phyloP scores from a whole-genome alignment of 2,113 vertebrate genomes.

The Garra rufa region DNA sequence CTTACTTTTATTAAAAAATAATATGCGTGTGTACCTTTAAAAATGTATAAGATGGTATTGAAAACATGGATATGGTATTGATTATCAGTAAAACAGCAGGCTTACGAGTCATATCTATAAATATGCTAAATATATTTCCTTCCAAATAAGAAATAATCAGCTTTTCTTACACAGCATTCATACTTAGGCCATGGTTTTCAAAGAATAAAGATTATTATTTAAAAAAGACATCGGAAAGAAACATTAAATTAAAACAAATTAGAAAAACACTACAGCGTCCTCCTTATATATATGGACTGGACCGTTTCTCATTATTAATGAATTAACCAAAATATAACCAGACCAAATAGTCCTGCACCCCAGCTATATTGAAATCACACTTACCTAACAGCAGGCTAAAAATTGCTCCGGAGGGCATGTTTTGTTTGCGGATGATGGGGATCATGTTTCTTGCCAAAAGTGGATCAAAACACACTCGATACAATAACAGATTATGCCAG shows the following conservation, averaged over 20 bases:
- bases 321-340: background rate
- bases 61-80: background rate
- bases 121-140: background rate
- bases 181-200: background rate
- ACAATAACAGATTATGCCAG: constrained; percentile 24
- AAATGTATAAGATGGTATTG: background rate
- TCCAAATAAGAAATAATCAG: background rate
- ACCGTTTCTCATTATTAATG: background rate
- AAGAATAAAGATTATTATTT: background rate
- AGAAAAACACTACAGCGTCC: background rate
- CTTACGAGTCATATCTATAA: background rate
- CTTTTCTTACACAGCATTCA: background rate
- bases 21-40: no score
- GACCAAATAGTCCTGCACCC: background rate
- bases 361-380: constrained; percentile 34
- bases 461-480: constrained; percentile 36
- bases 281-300: background rate
- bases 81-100: no score
- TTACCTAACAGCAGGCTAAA: constrained; percentile 68
- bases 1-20: no score
- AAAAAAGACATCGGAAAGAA: background rate
- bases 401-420: constrained; percentile 53
- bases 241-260: background rate
- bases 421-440: constrained; percentile 46
- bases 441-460: constrained; percentile 64